phyloP scores from a whole-genome alignment of 2,797 vertebrate species.

The Nothura maculosa region DNA sequence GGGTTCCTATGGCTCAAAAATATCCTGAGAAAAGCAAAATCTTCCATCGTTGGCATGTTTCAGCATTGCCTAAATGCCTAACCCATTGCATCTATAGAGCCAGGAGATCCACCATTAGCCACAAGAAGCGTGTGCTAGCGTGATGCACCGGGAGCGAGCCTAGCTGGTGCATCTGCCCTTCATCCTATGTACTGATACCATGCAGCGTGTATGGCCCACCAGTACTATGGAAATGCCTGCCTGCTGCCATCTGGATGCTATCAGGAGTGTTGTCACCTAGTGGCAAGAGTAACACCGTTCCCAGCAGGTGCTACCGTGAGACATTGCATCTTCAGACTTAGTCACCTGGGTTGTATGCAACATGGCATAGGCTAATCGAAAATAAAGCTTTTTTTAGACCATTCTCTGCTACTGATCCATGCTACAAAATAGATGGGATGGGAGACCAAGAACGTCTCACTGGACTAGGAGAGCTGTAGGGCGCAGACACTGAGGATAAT shows the following conservation, averaged over 20 bases:
- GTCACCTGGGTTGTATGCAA: slow-evolving; percentile 76
- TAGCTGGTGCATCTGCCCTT: slow-evolving; percentile 73
- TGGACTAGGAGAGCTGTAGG: slow-evolving; percentile 92
- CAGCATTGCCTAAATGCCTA: slow-evolving; percentile 64
- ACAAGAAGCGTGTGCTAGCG: slow-evolving; percentile 68
- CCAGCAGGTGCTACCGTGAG: slow-evolving; percentile 70
- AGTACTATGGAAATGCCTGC: slow-evolving; percentile 63
- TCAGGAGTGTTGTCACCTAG: slow-evolving; percentile 73
- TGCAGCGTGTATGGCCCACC: slow-evolving; percentile 77
- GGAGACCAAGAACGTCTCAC: slow-evolving; percentile 91
- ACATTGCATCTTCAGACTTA: slow-evolving; percentile 77
- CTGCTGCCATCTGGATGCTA: slow-evolving; percentile 70
- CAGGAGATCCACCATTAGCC: slow-evolving; percentile 76
- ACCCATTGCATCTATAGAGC: slow-evolving; percentile 75
- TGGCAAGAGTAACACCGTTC: slow-evolving; percentile 67
- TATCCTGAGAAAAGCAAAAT: slow-evolving; percentile 85
- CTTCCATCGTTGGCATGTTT: slow-evolving; percentile 76
- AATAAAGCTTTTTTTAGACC: slow-evolving; percentile 79
- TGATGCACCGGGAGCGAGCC: slow-evolving; percentile 65
- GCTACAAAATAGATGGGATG: slow-evolving; percentile 94
- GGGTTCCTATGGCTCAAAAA: slow-evolving; percentile 80
- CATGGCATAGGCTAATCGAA: slow-evolving; percentile 84
- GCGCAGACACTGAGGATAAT: slow-evolving; percentile 90
- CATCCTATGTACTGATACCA: slow-evolving; percentile 72
- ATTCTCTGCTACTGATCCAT: slow-evolving; percentile 92